phyloP scores from a whole-genome alignment of 2,888 invertebrate genomes.

The Hydraecia micacea region DNA sequence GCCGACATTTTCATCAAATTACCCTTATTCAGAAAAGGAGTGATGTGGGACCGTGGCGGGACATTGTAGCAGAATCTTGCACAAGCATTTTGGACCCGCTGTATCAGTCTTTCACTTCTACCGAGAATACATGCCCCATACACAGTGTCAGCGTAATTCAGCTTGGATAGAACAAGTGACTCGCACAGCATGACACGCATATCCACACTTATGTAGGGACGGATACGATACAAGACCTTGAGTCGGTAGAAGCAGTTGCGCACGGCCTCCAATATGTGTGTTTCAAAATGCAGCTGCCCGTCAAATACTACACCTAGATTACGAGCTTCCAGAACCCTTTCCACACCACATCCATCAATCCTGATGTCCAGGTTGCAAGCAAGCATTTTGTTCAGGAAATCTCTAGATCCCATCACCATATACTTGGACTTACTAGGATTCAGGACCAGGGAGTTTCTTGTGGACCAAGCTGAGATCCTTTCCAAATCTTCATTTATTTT shows the following conservation, averaged over 20 bases:
- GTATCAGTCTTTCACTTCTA: neutral
- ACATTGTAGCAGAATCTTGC: neutral
- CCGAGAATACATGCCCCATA: neutral
- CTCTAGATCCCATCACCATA: too few species aligned
- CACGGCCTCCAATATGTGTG: neutral
- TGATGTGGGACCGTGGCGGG: neutral
- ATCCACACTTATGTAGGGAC: neutral
- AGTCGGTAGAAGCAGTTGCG: neutral
- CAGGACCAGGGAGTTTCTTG: too few species aligned
- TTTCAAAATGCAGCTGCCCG: neutral
- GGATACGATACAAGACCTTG: neutral
- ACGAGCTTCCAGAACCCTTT: too few species aligned
- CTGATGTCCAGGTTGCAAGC: too few species aligned
- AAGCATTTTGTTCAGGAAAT: too few species aligned
- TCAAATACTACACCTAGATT: neutral
- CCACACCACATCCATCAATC: too few species aligned
- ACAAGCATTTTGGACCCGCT: neutral
- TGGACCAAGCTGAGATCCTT: too few species aligned
- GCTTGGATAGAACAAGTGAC: neutral
- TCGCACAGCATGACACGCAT: neutral
- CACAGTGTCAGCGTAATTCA: neutral
- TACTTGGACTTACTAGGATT: too few species aligned
- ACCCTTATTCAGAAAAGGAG: neutral
- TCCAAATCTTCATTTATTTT: too few species aligned
- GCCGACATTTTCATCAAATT: too few species aligned